Base-by-base conservation (phyloP, 2,797 vertebrate species). In the Phrynocephalus forsythii region DNA sequence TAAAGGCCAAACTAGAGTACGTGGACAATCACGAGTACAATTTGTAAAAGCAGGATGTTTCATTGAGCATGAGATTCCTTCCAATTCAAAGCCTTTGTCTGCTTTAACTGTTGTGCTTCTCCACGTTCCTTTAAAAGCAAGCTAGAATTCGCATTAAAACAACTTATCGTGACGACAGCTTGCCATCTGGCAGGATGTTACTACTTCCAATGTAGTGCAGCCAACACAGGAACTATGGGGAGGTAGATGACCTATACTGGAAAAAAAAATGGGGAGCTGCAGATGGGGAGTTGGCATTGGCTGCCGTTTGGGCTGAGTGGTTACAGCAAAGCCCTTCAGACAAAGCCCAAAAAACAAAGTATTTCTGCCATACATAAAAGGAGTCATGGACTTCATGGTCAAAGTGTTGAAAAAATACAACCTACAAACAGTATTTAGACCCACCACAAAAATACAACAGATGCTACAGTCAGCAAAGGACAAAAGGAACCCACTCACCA, bases 1-100 rank as follows among this genome's bases (percentile, higher is more conserved):
- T 60, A 67, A 81, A 88, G 78, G 68, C 26, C 50, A 79, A 26
- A 56, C 26, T 71, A 67, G 0, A 50, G 73, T 63, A 22, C 78
- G 38, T 18, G 88, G 11, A 72, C 85, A 82, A 81, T 85, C 67
- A 38, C 5, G 81, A 63, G 60, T 63, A 63, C 15, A 16, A 63
- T 63, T 20, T 63, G 60, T 11, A 86, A 4, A 24, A 71, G 67
- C 24, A 8, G 83, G 88, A 69, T 77, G 18, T 89, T 68, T 82
- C 77, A 87, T 3, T 60, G 63, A 78, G 28, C n/a, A 33, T 66
- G 86, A 90, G 88, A 91, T 79, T 76, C 56, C 50, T 83, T 85
- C 77, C 73, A 73, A 48, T 88, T 88, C 84, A 88, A 88, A 89
- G 82, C 0, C n/a, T 90, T 88, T 71, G 13, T 38, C 69, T 92